phyloP scores from a whole-genome alignment of 2,797 vertebrate genomes.

The Brachymystax lenok region DNA sequence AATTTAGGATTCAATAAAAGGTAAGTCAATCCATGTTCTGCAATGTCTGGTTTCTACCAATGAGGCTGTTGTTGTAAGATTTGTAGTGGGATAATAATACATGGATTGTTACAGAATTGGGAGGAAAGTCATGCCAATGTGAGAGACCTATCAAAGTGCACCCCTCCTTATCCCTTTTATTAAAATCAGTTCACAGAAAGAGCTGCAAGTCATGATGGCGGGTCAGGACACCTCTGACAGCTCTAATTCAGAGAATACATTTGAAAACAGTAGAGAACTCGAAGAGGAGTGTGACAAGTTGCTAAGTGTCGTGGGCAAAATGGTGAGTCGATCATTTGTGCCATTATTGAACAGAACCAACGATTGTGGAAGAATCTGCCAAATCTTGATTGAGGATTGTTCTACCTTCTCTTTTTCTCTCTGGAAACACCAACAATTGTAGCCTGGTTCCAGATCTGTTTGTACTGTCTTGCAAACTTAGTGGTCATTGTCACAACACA shows the following conservation, averaged over 20 bases:
- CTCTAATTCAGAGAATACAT: slow-evolving; percentile 24
- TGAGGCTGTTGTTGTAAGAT: no score
- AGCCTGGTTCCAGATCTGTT: no score
- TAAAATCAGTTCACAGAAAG: slow-evolving; percentile 64
- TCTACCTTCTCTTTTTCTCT: no score
- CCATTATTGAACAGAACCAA: neutral
- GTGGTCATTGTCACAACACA: no score
- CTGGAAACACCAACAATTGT: no score
- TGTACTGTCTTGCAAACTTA: no score
- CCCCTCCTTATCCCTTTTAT: neutral
- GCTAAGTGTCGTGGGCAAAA: slow-evolving; percentile 73
- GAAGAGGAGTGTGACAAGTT: slow-evolving; percentile 72
- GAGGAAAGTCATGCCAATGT: neutral
- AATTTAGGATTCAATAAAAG: slow-evolving; percentile 75
- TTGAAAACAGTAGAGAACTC: slow-evolving; percentile 69
- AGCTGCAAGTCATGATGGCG: slow-evolving; percentile 56
- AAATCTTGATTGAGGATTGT: no score
- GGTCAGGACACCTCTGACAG: slow-evolving; percentile 33
- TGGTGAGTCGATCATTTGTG: slow-evolving; percentile 72
- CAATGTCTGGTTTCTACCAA: neutral
- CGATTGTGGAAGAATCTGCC: no score
- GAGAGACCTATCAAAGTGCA: neutral
- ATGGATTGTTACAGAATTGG: neutral
- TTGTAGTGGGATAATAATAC: no score
- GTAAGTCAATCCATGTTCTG: slow-evolving; percentile 63